These are phyloP conservation scores for Drosophila mayri DNA, from an alignment of 1,140 invertebrate genomes.

Conservation along the genomic window DNA sequence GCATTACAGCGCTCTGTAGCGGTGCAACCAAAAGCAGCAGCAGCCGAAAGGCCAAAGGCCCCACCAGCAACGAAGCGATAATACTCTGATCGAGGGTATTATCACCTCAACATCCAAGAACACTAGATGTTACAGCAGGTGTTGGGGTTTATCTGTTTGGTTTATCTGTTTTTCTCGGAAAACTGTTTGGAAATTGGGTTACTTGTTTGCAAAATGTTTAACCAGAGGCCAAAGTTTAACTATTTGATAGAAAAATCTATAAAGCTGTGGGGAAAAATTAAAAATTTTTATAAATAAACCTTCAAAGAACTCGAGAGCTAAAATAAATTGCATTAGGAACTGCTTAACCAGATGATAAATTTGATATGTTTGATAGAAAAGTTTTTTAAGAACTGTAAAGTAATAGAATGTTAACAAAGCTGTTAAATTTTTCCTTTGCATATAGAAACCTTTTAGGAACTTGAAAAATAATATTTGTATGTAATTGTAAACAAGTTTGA, in stretches of 20 bases:
- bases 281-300: no score
- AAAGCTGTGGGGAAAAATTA: no score
- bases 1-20: constrained; percentile 37
- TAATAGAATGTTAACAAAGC: no score
- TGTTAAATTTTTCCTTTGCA: no score
- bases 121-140: no score
- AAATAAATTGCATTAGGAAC: not conserved
- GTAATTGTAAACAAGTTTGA: no score
- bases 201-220: not conserved
- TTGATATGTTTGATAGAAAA: no score
- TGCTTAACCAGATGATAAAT: not conserved
- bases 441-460: no score
- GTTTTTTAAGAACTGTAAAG: not conserved
- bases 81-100: constrained; percentile 24
- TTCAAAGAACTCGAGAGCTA: no score
- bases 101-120: not conserved
- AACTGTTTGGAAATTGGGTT: not conserved
- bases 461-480: no score
- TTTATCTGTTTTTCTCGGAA: not conserved
- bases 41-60: constrained; percentile 19
- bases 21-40: constrained; percentile 29
- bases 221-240: not conserved
- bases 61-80: constrained; percentile 23
- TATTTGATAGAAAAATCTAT: no score
- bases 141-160: not conserved